A percentile compares a stretch with the other conserved stretches of the same genome.
Evolutionary conservation across 2,797 vertebrate species (phyloP).

Genomic region (Poeciliopsis turneri): DNA sequence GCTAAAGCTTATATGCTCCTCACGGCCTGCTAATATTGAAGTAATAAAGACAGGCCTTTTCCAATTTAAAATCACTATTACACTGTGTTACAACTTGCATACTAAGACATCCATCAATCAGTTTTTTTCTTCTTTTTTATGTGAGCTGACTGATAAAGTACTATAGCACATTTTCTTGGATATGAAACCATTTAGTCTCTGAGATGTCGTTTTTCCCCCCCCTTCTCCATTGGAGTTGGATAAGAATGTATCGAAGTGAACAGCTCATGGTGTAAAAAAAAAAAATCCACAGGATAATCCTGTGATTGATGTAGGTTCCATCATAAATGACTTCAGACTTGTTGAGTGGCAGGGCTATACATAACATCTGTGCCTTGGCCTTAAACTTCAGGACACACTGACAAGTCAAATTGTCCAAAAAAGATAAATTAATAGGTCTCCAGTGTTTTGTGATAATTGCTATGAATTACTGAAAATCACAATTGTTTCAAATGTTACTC

Average conservation of each 20-base stretch:
- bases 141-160: slow-evolving; percentile 46
- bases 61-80: slow-evolving; percentile 62
- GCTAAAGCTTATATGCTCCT: slow-evolving; percentile 47
- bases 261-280: slow-evolving; percentile 34
- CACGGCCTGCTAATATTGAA: slow-evolving; percentile 50
- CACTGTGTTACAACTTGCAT: slow-evolving; percentile 58
- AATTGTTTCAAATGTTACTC: neutral
- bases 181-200: slow-evolving; percentile 48
- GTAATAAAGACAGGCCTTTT: slow-evolving; percentile 61
- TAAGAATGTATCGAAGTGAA: slow-evolving; percentile 31
- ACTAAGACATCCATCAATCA: slow-evolving; percentile 43
- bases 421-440: slow-evolving; percentile 24
- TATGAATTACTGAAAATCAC: neutral
- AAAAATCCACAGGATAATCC: slow-evolving; percentile 55
- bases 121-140: slow-evolving; percentile 9
- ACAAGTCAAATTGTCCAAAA: slow-evolving; percentile 33
- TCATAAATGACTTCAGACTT: slow-evolving; percentile 51
- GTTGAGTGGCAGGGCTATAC: slow-evolving; percentile 48
- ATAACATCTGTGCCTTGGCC: slow-evolving; percentile 30
- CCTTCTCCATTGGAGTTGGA: slow-evolving; percentile 24
- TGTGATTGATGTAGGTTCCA: slow-evolving; percentile 65
- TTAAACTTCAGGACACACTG: slow-evolving; percentile 56
- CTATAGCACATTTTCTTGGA: slow-evolving; percentile 7
- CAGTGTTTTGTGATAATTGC: slow-evolving; percentile 27
- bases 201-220: slow-evolving; percentile 4